Conservation (phyloP, 2,888 invertebrate genomes). For the Steinernema scapterisci region DNA sequence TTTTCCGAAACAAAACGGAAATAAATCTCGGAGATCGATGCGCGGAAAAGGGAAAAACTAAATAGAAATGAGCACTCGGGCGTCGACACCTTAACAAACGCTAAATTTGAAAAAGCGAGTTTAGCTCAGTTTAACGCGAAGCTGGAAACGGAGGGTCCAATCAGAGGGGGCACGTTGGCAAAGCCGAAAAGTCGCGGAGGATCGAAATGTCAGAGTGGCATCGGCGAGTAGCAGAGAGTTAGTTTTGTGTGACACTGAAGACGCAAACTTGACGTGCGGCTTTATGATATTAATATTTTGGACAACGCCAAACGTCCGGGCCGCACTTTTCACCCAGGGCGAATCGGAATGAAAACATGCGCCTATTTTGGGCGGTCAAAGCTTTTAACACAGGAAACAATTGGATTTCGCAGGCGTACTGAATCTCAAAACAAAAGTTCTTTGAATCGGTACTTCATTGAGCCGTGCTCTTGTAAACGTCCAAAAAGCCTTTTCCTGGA, state of each 20-base stretch:
- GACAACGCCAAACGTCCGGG: not conserved
- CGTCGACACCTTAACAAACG: no score
- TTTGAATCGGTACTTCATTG: no score
- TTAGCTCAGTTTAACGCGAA: no score
- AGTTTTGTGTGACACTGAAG: not conserved
- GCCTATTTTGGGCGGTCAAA: not conserved
- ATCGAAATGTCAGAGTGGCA: not conserved
- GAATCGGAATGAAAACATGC: conserved; percentile 4
- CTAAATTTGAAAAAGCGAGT: no score
- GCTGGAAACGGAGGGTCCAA: not conserved
- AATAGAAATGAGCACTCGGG: no score
- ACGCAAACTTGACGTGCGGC: conserved; percentile 6
- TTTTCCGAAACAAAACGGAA: no score
- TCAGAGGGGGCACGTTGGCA: not conserved
- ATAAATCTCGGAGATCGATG: no score
- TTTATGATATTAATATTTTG: conserved; percentile 10
- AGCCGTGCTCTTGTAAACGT: no score
- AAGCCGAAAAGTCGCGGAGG: not conserved
- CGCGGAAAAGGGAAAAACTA: no score
- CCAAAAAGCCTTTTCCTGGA: no score
- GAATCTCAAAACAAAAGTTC: not conserved
- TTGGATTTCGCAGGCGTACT: not conserved
- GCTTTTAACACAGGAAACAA: not conserved
- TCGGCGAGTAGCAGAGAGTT: not conserved
- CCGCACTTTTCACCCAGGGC: not conserved